Evolutionary conservation across 1,140 invertebrate genomes (phyloP).

Genomic region (Catajapyx aquilonaris): DNA sequence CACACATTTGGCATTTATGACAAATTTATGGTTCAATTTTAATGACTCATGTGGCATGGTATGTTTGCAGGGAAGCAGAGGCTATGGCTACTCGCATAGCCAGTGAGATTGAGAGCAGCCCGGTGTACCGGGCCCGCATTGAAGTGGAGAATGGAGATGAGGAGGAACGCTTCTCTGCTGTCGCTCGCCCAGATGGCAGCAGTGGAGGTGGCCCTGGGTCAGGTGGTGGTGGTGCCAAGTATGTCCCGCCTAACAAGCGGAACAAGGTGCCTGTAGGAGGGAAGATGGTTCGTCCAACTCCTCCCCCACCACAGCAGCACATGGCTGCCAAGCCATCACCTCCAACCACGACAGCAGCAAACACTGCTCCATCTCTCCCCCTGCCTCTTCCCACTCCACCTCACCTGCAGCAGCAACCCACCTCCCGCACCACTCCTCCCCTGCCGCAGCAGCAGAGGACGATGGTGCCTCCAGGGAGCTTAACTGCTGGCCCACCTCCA

Average conservation of each 20-base stretch:
- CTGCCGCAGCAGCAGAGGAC: no score
- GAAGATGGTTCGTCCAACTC: constrained; percentile 31
- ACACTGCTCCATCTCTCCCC: no score
- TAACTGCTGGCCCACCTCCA: neutral
- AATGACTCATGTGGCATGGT: neutral
- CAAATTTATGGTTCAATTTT: no score
- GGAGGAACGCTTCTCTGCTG: constrained; percentile 58
- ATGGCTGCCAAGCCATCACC: constrained; percentile 3
- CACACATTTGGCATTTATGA: no score
- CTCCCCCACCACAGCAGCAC: constrained; percentile 19
- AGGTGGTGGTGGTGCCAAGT: constrained; percentile 31
- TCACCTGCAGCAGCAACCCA: constrained; percentile 6
- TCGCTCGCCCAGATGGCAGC: constrained; percentile 11
- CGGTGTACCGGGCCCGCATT: constrained; percentile 50
- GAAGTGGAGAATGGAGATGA: constrained; percentile 82
- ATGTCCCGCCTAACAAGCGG: constrained; percentile 51
- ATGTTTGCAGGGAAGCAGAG: constrained; percentile 37
- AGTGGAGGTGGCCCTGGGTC: no score
- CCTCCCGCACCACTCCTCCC: constrained; percentile 4
- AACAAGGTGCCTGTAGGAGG: constrained; percentile 33
- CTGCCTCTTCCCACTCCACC: constrained; percentile 1
- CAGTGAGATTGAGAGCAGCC: constrained; percentile 68
- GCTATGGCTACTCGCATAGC: constrained; percentile 70
- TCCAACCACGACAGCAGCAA: constrained; percentile 6
- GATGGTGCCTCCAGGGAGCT: neutral